Evolutionary conservation across 2,113 vertebrate species (phyloP), one percentile per base, ranked within the genome.

Genomic region (Ochotona princeps): DNA sequence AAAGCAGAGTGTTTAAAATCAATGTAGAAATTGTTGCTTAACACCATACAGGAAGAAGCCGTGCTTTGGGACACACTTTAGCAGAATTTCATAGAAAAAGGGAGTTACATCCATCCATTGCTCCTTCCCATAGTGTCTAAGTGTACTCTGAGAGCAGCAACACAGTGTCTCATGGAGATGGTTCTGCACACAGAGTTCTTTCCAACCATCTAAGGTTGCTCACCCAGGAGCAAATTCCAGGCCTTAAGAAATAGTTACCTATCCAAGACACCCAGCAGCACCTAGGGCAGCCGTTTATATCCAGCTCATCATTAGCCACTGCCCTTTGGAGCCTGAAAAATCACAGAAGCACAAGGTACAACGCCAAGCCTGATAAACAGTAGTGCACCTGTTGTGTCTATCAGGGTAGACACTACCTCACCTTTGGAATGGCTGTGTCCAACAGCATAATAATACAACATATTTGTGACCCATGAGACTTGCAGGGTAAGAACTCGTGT

Each of bases 251-350:
- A 61, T 28, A 54, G 28, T 26, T 25, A 44, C 28, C 26, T 17
- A 78, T 32, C 47, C 60, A 15, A 23, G 44, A 8, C 30, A 9
- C 28, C 21, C 5, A 57, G 30, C 61, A 84, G 23, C 2, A 15
- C n/a, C 25, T 28, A 23, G 32, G 38, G 84, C 30, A 51, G 76
- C 8, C 54, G 95, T 92, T 86, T 81, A 92, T 84, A 83, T 38
- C 66, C 72, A 83, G 67, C 32, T 81, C 18, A 32, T 32, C 9
- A 30, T 61, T 28, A 32, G 28, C 69, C 81, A 11, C 44, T 1
- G 1, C 79, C 35, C 47, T 2, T 1, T 70, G n/a, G 49, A 90
- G 11, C 11, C 28, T 2, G 61, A 15, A 30, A 90, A 35, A 1
- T 5, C 91, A 3, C n/a, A 89, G 72, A 72, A 51, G 4, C 13